Base-by-base conservation (phyloP, 2,888 invertebrate genomes). In the Ramazzottius varieornatus region DNA sequence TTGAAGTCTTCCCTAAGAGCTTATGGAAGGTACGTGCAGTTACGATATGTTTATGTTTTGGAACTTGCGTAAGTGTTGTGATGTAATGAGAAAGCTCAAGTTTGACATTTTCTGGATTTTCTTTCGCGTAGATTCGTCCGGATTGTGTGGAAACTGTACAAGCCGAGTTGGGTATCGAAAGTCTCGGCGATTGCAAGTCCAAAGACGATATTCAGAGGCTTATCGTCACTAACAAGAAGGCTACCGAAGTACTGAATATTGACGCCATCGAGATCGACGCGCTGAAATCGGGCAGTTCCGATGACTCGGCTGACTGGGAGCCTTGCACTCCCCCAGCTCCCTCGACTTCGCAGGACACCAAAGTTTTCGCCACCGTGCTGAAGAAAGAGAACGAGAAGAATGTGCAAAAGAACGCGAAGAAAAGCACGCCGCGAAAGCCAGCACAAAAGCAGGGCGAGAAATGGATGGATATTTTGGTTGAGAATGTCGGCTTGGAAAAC, bases 21-120 rank as follows among this genome's bases (percentile, higher is more conserved):
- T 69, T 75, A 33, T 78, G 78, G 78, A 73, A 75, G 67, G 76
- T 71, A 8, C 67, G 74, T 63, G 70, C 32, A 8, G n/a, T 34
- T 40, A 32, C 4, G 46, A 16, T 20, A n/a, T 1, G 32, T 46
- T 32, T 33, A 13, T 16, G 46, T 32, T 20, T 34, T n/a, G n/a
- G n/a, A n/a, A n/a, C n/a, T n/a, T n/a, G n/a, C n/a, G n/a, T n/a
- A n/a, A n/a, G n/a, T n/a, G n/a, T n/a, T n/a, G n/a, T n/a, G n/a
- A n/a, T n/a, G n/a, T n/a, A n/a, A n/a, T n/a, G n/a, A n/a, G n/a
- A n/a, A n/a, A n/a, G n/a, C n/a, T n/a, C n/a, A n/a, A n/a, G n/a
- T n/a, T n/a, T n/a, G n/a, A n/a, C n/a, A n/a, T n/a, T n/a, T n/a
- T 40, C 40, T 40, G 40, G 20, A 40, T 40, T 40, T 40, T n/a